phyloP scores from a whole-genome alignment of 2,888 invertebrate species.

The Aromia moschata region DNA sequence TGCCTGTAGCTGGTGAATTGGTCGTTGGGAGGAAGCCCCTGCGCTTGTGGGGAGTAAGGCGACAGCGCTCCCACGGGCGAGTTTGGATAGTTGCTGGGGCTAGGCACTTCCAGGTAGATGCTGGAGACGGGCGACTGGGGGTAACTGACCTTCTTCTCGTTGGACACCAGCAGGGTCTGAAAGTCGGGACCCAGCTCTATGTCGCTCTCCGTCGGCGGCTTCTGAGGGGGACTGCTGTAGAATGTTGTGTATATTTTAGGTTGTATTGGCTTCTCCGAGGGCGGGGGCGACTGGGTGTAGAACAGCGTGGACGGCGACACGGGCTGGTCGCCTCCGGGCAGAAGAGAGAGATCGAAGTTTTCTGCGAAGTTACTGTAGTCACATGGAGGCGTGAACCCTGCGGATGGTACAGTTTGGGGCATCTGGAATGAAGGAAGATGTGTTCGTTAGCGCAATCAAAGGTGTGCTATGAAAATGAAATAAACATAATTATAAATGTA shows the following conservation, averaged over 20 bases:
- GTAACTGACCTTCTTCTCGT: slow-evolving; percentile 47
- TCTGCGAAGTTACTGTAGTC: slow-evolving; percentile 71
- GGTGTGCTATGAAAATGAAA: too few species aligned
- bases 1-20: slow-evolving; percentile 65
- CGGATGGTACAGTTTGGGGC: slow-evolving; percentile 84
- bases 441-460: too few species aligned
- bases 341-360: slow-evolving; percentile 76
- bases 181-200: slow-evolving; percentile 59
- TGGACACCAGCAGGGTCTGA: slow-evolving; percentile 56
- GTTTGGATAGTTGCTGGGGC: slow-evolving; percentile 52
- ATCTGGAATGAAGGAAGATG: too few species aligned
- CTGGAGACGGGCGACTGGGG: slow-evolving; percentile 48
- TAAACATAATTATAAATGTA: too few species aligned
- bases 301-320: slow-evolving; percentile 64
- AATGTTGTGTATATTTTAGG: slow-evolving; percentile 59
- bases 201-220: slow-evolving; percentile 46
- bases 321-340: slow-evolving; percentile 71
- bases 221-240: slow-evolving; percentile 53
- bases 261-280: slow-evolving; percentile 54
- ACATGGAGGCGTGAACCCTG: slow-evolving; percentile 79
- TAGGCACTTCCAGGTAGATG: slow-evolving; percentile 62
- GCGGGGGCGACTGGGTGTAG: slow-evolving; percentile 59
- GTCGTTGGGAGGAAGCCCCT: slow-evolving; percentile 61
- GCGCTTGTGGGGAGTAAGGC: slow-evolving; percentile 63
- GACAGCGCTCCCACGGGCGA: slow-evolving; percentile 55